These are phyloP conservation scores for Anguilla anguilla DNA, from an alignment of 2,797 vertebrate genomes.

Conservation along the genomic window DNA sequence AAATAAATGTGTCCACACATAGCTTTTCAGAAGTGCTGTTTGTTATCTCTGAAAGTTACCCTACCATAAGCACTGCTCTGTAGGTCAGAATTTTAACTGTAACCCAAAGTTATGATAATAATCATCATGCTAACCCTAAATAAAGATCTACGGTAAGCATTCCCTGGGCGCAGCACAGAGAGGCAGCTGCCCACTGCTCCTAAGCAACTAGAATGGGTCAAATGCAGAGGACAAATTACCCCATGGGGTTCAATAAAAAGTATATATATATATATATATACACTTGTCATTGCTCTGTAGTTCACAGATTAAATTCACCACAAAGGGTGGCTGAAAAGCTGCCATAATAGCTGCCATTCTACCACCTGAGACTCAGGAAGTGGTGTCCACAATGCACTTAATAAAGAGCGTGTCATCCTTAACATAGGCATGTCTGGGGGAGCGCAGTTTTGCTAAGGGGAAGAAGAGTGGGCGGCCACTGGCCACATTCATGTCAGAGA, in stretches of 20 bases:
- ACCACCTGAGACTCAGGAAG: conserved; percentile 44
- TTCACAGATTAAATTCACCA: not conserved
- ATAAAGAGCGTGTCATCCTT: conserved; percentile 81
- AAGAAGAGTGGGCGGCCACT: conserved; percentile 82
- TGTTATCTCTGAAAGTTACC: not conserved
- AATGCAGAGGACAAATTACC: not conserved
- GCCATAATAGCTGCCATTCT: not conserved
- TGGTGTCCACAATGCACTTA: conserved; percentile 78
- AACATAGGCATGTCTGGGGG: conserved; percentile 70
- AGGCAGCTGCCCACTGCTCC: too few species aligned
- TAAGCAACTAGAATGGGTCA: too few species aligned
- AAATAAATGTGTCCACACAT: not conserved
- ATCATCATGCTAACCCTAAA: too few species aligned
- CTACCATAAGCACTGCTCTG: not conserved
- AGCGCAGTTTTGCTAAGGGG: conserved; percentile 72
- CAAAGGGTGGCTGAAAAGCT: not conserved
- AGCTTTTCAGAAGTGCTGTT: not conserved
- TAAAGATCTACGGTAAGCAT: too few species aligned
- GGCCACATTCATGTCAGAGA: conserved; percentile 80
- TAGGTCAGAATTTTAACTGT: not conserved
- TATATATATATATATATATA: too few species aligned
- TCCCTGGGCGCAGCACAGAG: too few species aligned
- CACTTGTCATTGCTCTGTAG: not conserved
- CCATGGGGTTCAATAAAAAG: not conserved
- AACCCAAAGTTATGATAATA: too few species aligned